Conservation (phyloP, 2,888 invertebrate species). For the Cantharis rufa region DNA sequence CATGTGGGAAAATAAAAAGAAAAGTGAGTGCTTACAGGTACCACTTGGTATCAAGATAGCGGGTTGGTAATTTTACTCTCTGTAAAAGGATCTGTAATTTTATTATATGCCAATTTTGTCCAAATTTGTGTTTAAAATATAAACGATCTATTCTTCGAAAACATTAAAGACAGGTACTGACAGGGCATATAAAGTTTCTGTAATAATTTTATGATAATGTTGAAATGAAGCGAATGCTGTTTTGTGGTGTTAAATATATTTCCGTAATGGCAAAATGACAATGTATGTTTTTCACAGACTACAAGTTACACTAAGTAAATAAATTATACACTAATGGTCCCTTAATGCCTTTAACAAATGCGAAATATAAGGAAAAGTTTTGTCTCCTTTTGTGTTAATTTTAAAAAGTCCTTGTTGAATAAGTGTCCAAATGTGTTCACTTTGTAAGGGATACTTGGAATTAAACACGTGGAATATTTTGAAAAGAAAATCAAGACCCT, state of each 20-base stretch:
- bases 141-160: too few relatives aligned
- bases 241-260: not conserved
- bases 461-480: conserved; percentile 1
- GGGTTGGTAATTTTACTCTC: too few relatives aligned
- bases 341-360: not conserved
- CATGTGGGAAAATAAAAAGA: too few relatives aligned
- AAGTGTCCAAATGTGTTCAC: not conserved
- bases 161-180: not conserved
- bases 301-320: not conserved
- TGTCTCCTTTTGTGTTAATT: not conserved
- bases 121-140: too few relatives aligned
- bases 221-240: not conserved
- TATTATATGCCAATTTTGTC: too few relatives aligned
- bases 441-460: not conserved
- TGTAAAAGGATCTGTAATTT: too few relatives aligned
- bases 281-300: not conserved
- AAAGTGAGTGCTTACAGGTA: too few relatives aligned
- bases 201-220: not conserved
- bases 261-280: not conserved
- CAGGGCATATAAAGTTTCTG: not conserved
- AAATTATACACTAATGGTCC: not conserved
- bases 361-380: not conserved
- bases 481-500: not conserved
- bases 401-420: not conserved
- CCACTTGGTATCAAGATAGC: too few relatives aligned